phyloP scores from a whole-genome alignment of 2,888 invertebrate species.

The Volucella bombylans region DNA sequence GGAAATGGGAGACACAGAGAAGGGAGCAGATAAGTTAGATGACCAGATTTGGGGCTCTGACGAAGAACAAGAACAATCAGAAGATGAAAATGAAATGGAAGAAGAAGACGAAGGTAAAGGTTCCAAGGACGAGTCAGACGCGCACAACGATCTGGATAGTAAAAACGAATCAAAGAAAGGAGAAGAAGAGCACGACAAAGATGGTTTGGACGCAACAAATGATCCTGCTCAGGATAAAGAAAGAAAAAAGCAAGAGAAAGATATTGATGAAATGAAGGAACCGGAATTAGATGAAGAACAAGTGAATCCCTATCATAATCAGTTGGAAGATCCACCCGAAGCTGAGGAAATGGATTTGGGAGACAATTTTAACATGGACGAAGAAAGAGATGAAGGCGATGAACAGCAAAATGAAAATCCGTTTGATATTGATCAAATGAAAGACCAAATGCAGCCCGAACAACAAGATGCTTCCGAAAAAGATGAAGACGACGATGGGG shows the following conservation, averaged over 20 bases:
- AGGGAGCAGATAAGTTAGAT: constrained; percentile 91
- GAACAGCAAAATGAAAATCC: constrained; percentile 89
- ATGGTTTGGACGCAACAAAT: constrained; percentile 81
- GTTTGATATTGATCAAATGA: constrained; percentile 92
- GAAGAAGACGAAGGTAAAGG: constrained; percentile 87
- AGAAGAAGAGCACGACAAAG: constrained; percentile 84
- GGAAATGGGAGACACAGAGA: constrained; percentile 97
- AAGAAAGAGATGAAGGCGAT: constrained; percentile 85
- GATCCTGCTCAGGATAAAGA: constrained; percentile 79
- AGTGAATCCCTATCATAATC: constrained; percentile 90
- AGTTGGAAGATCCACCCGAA: constrained; percentile 89
- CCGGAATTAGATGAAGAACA: constrained; percentile 91
- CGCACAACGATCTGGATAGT: constrained; percentile 81
- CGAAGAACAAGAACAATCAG: constrained; percentile 89
- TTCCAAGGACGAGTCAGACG: constrained; percentile 89
- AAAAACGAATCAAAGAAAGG: constrained; percentile 84
- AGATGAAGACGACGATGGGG: constrained; percentile 81
- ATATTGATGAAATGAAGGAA: constrained; percentile 93
- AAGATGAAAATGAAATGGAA: constrained; percentile 84
- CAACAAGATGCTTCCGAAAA: constrained; percentile 78
- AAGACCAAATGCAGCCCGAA: constrained; percentile 83
- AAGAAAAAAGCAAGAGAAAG: constrained; percentile 84
- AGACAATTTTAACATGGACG: constrained; percentile 92
- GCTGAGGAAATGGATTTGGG: constrained; percentile 94
- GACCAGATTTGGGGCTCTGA: constrained; percentile 93